Evolutionary conservation across 2,113 vertebrate genomes (phyloP).

Genomic region (Phrynosoma blainvillii): DNA sequence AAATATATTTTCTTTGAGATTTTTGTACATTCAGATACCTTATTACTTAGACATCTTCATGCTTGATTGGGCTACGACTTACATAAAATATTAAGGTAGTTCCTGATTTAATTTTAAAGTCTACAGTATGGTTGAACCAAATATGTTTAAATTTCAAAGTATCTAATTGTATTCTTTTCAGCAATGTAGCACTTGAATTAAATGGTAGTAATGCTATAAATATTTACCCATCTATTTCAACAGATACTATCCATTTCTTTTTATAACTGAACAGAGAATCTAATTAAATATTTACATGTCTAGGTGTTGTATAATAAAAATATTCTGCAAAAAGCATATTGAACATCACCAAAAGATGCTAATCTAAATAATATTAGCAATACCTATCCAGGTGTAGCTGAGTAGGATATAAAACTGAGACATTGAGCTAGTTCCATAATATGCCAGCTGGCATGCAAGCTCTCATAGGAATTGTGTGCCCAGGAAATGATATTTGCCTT

Average conservation of each 20-base stretch:
- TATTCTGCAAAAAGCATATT: constrained; percentile 15
- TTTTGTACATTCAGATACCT: neutral
- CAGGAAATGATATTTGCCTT: constrained; percentile 9
- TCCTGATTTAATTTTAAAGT: constrained; percentile 10
- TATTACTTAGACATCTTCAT: neutral
- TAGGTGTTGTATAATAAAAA: neutral
- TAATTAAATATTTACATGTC: constrained; percentile 21
- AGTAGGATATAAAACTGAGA: neutral
- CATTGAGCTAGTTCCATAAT: neutral
- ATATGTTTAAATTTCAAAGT: neutral
- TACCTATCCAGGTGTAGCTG: neutral
- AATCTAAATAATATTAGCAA: neutral
- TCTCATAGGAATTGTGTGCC: neutral
- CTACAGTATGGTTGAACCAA: neutral
- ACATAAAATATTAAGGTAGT: neutral
- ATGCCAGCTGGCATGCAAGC: neutral
- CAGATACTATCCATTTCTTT: neutral
- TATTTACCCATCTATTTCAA: neutral
- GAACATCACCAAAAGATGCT: constrained; percentile 1
- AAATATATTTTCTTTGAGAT: neutral
- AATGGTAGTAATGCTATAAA: neutral
- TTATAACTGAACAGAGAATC: neutral
- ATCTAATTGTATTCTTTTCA: neutral
- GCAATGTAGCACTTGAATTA: neutral
- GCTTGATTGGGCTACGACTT: neutral